phyloP scores from a whole-genome alignment of 2,888 invertebrate genomes.

The Bellardia bayeri region DNA sequence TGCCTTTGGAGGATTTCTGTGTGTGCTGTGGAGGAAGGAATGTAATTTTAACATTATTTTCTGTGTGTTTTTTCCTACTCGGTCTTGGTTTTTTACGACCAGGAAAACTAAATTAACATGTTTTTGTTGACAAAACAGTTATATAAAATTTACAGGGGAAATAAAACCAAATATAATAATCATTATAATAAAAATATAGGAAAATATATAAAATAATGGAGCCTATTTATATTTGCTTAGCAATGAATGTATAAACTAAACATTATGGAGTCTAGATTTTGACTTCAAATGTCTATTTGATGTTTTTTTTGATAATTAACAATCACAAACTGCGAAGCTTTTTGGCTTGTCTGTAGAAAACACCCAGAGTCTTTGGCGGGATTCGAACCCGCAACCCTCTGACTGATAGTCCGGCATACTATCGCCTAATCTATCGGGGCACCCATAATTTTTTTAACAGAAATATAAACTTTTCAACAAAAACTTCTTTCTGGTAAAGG shows the following conservation, averaged over 20 bases:
- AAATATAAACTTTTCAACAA: too few relatives aligned
- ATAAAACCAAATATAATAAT: slow-evolving; percentile 25
- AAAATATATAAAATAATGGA: slow-evolving; percentile 7
- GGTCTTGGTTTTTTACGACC: background rate
- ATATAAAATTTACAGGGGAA: background rate
- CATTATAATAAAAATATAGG: background rate
- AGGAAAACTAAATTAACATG: slow-evolving; percentile 7
- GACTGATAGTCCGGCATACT: too few relatives aligned
- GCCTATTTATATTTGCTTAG: slow-evolving; percentile 18
- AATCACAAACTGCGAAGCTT: too few relatives aligned
- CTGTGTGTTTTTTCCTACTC: too few relatives aligned
- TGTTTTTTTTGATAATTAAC: too few relatives aligned
- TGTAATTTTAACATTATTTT: slow-evolving; percentile 36
- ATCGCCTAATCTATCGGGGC: too few relatives aligned
- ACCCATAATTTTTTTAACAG: too few relatives aligned
- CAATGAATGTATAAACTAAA: slow-evolving; percentile 13
- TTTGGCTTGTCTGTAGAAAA: too few relatives aligned
- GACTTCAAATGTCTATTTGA: background rate
- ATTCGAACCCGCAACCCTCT: too few relatives aligned
- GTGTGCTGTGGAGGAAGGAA: slow-evolving; percentile 12
- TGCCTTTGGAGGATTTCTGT: slow-evolving; percentile 57
- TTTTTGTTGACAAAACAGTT: slow-evolving; percentile 30
- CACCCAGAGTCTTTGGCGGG: too few relatives aligned
- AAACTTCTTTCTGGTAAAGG: too few relatives aligned
- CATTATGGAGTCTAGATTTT: slow-evolving; percentile 9